Conservation (phyloP, 2,888 invertebrate genomes). For the Drosophila anomalata region DNA sequence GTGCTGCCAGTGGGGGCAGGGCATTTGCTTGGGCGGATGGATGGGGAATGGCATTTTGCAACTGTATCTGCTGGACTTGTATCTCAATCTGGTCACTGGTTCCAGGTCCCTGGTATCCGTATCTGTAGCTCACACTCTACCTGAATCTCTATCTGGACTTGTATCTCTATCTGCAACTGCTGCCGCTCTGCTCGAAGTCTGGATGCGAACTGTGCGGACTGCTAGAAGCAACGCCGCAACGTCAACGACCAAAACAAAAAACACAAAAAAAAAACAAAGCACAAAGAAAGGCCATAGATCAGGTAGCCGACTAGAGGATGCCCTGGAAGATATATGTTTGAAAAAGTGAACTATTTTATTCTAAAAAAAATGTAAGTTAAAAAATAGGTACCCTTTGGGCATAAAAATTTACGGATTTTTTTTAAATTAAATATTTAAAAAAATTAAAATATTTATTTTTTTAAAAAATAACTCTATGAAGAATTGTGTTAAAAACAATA, state of each 20-base stretch:
- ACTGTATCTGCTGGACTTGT: conserved; percentile 9
- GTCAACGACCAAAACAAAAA: conserved; percentile 45
- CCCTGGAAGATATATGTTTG: conserved; percentile 6
- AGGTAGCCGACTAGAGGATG: conserved; percentile 18
- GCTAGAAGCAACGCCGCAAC: conserved; percentile 53
- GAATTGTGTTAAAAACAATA: too few relatives aligned
- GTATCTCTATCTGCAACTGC: conserved; percentile 13
- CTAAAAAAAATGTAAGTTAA: not conserved
- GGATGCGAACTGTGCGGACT: conserved; percentile 62
- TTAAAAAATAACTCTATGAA: too few relatives aligned
- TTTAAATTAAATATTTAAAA: too few relatives aligned
- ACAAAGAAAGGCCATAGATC: conserved; percentile 15
- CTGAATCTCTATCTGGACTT: conserved; percentile 1
- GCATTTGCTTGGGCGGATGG: conserved; percentile 81
- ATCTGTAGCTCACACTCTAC: conserved; percentile 5
- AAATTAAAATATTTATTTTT: too few relatives aligned
- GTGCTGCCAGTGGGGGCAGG: conserved; percentile 83
- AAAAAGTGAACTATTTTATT: too few relatives aligned
- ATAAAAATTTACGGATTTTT: not conserved
- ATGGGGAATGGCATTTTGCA: conserved; percentile 80
- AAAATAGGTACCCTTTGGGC: not conserved
- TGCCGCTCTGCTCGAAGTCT: conserved; percentile 53
- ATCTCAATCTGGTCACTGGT: conserved; percentile 1
- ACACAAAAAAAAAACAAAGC: conserved; percentile 29
- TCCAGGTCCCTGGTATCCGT: conserved; percentile 9